Evolutionary conservation across 2,888 invertebrate genomes (phyloP).

Genomic region (Trachelus stipa): DNA sequence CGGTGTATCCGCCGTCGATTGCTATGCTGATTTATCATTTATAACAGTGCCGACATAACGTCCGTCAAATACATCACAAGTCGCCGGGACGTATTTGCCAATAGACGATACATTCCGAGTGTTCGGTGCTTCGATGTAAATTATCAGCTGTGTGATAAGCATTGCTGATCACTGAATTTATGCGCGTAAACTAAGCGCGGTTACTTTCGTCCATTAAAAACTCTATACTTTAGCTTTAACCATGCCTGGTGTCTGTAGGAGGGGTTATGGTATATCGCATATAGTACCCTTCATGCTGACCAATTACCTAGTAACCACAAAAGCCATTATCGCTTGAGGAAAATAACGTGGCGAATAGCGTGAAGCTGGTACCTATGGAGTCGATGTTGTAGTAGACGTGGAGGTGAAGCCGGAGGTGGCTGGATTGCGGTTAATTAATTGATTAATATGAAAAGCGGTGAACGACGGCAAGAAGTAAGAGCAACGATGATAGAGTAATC

Average conservation of each 20-base stretch:
- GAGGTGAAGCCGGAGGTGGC: neutral
- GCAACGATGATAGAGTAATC: constrained; percentile 4
- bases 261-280: neutral
- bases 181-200: neutral
- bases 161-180: neutral
- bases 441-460: constrained; percentile 39
- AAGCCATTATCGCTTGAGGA: neutral
- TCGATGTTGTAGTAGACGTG: neutral
- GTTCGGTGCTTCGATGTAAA: neutral
- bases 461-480: constrained; percentile 17
- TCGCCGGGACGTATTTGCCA: neutral
- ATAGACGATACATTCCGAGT: neutral
- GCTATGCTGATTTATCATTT: neutral
- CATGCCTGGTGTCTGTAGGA: neutral
- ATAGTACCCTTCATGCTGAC: neutral
- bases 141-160: neutral
- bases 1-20: neutral
- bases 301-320: neutral
- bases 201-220: neutral
- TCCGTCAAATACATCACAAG: neutral
- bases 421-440: constrained; percentile 35
- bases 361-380: neutral
- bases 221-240: neutral
- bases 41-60: neutral
- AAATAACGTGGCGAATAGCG: neutral